Conservation (phyloP, 2,888 invertebrate species). For the Griposia aprilina region DNA sequence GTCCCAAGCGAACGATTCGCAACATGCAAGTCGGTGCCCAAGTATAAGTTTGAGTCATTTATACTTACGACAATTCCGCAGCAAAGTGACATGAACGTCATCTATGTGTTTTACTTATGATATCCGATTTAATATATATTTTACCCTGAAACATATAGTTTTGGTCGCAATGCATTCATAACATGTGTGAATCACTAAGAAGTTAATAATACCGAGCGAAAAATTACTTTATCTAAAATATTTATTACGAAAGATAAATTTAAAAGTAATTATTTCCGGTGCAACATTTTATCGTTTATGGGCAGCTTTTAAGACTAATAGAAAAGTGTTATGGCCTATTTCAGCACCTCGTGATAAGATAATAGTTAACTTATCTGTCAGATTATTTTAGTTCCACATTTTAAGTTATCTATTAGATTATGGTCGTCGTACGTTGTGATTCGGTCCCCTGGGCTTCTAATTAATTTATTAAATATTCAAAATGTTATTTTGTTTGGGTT, state of each 20-base stretch:
- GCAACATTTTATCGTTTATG: conserved; percentile 4
- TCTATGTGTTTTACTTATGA: conserved; percentile 28
- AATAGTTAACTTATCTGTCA: conserved; percentile 13
- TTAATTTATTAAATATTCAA: not conserved
- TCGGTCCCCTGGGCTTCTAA: not conserved
- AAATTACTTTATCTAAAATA: conserved; percentile 18
- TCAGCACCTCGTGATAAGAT: conserved; percentile 7
- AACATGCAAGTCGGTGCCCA: conserved; percentile 28
- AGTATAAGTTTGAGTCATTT: conserved; percentile 32
- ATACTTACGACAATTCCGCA: conserved; percentile 21
- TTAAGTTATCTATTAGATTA: conserved; percentile 12
- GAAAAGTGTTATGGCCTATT: conserved; percentile 7
- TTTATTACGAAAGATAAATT: conserved; percentile 6
- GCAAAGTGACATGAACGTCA: conserved; percentile 39
- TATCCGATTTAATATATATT: conserved; percentile 33
- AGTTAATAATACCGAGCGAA: conserved; percentile 29
- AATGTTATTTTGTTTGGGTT: not conserved
- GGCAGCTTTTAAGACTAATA: conserved; percentile 1
- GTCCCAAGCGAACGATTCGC: conserved; percentile 7
- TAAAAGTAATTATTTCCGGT: not conserved
- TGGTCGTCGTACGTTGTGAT: not conserved
- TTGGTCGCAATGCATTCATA: conserved; percentile 45
- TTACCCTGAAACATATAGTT: conserved; percentile 54
- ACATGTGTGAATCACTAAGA: conserved; percentile 33
- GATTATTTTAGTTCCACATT: conserved; percentile 7